A percentile compares a stretch with the other conserved stretches of the same genome.
Conservation (phyloP, 2,113 vertebrate genomes). For the Camelus dromedarius region DNA sequence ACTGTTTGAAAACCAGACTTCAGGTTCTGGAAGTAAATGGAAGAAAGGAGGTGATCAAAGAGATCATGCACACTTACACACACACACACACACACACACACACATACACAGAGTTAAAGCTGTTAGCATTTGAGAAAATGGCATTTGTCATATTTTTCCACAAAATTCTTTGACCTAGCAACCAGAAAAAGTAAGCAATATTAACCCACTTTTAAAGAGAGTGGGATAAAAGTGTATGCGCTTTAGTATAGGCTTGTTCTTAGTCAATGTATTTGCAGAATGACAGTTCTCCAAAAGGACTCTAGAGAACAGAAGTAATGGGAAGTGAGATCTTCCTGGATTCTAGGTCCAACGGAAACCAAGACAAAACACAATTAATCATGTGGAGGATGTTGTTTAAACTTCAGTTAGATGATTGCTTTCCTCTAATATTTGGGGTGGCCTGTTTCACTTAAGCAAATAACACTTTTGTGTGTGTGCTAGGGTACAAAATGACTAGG, state of each 20-base stretch:
- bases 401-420: background rate
- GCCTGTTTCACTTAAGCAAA: background rate
- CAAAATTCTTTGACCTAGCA: background rate
- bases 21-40: background rate
- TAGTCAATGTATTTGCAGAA: background rate
- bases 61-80: background rate
- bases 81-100: background rate
- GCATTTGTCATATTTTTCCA: background rate
- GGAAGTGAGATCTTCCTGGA: background rate
- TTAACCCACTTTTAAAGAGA: background rate
- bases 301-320: background rate
- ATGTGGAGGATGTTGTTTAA: background rate
- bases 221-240: background rate
- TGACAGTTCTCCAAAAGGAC: background rate
- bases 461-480: background rate
- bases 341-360: background rate
- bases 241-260: background rate
- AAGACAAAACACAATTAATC: background rate
- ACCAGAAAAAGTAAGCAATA: background rate
- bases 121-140: constrained; percentile 51
- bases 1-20: background rate
- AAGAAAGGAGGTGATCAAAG: constrained; percentile 3
- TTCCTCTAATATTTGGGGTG: background rate
- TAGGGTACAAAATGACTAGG: background rate
- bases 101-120: background rate